A percentile compares a stretch with the other conserved stretches of the same genome.
Evolutionary conservation across 2,113 vertebrate genomes (phyloP).

Genomic region (Nettapus auritus): DNA sequence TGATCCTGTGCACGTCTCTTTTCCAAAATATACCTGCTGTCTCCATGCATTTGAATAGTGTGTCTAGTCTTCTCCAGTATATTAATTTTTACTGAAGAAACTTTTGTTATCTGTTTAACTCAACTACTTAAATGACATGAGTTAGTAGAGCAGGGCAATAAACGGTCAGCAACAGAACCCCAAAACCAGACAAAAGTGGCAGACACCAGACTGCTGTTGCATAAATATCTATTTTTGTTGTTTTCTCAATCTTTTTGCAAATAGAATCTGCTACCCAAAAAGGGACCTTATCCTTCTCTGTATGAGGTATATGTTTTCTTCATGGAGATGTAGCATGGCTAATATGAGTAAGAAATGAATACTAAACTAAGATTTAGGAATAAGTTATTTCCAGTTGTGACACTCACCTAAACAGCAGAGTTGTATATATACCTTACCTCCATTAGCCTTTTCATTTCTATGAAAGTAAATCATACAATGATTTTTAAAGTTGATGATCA

Average conservation of each 20-base stretch:
- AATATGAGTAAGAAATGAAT: neutral
- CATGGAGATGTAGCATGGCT: accelerated
- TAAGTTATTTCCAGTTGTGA: neutral
- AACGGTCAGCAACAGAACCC: neutral
- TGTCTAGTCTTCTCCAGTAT: neutral
- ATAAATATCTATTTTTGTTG: neutral
- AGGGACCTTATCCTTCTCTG: neutral
- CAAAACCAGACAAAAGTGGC: neutral
- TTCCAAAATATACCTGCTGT: neutral
- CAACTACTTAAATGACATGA: neutral
- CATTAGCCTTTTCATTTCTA: neutral
- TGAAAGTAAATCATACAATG: neutral
- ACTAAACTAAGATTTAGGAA: neutral
- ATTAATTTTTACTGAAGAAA: neutral
- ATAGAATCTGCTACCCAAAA: neutral
- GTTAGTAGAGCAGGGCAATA: neutral
- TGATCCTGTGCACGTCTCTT: accelerated
- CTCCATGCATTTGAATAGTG: neutral
- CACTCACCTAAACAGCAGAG: neutral
- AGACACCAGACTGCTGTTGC: neutral
- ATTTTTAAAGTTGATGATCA: neutral
- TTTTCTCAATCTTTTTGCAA: neutral
- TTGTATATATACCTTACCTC: neutral
- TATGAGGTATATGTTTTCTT: neutral
- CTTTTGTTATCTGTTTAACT: neutral